Percentiles rank a stretch among this genome's conserved stretches.
Conservation (phyloP, 92 coral and sea anemone genomes). For the Pocillopora meandrina region DNA sequence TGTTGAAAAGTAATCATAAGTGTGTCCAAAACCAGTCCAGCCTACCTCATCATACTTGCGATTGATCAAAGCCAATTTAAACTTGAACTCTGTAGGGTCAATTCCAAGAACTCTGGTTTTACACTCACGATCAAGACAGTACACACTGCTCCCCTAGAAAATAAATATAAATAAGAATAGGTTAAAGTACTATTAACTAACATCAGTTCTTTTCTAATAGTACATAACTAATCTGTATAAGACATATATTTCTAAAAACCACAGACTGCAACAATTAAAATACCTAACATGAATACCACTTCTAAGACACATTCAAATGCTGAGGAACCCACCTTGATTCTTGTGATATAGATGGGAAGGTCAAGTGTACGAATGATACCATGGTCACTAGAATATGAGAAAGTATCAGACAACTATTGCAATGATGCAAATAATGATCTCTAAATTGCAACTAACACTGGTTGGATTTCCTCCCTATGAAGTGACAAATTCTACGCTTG, state of each 20-base stretch:
- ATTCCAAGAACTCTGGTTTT: slow-evolving; percentile 96
- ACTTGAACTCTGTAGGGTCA: slow-evolving; percentile 98
- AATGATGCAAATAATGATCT: background rate
- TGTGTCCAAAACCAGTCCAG: too few species aligned
- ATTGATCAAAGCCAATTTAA: slow-evolving; percentile 92
- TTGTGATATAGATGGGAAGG: slow-evolving; percentile 96
- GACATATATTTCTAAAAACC: background rate
- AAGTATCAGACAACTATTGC: background rate
- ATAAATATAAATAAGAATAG: background rate
- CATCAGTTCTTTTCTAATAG: background rate
- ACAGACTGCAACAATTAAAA: too few species aligned
- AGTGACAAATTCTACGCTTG: too few species aligned
- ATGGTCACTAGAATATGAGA: slow-evolving; percentile 71
- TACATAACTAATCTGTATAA: background rate
- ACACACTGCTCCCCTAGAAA: slow-evolving; percentile 94
- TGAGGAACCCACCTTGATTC: slow-evolving; percentile 79
- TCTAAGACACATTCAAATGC: too few species aligned
- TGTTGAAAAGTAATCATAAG: background rate
- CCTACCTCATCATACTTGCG: slow-evolving; percentile 98
- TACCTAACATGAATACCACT: too few species aligned
- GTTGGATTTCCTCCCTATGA: background rate
- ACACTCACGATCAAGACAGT: slow-evolving; percentile 96
- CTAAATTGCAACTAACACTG: background rate
- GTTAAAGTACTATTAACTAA: too few species aligned
- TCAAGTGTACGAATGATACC: slow-evolving; percentile 98